phyloP scores from a whole-genome alignment of 2,888 invertebrate genomes.

The Cryptus viduatorius region DNA sequence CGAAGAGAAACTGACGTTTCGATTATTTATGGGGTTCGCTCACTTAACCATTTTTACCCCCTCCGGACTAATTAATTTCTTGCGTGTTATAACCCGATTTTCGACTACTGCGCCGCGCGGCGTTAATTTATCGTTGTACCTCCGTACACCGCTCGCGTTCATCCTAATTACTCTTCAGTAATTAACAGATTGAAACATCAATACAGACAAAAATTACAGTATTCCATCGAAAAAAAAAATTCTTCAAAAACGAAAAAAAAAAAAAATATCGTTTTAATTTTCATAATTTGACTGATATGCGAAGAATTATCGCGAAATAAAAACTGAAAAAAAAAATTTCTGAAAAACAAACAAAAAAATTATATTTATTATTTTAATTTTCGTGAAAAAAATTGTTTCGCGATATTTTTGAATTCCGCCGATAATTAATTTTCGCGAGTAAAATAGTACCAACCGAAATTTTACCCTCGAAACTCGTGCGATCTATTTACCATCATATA shows the following conservation, averaged over 20 bases:
- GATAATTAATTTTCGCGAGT: no score
- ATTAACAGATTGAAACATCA: conserved; percentile 45
- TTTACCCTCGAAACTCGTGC: background rate
- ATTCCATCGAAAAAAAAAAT: no score
- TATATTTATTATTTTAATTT: no score
- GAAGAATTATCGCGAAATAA: no score
- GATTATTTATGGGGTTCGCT: conserved; percentile 64
- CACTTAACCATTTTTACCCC: conserved; percentile 17
- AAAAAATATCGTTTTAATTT: no score
- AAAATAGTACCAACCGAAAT: background rate
- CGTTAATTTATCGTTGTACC: conserved; percentile 39
- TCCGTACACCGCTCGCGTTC: background rate
- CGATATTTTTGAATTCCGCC: no score
- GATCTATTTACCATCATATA: background rate
- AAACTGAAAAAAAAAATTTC: no score
- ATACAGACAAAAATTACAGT: background rate
- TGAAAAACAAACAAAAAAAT: no score
- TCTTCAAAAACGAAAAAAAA: no score
- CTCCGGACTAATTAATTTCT: conserved; percentile 65
- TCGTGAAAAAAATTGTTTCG: no score
- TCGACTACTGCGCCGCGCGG: conserved; percentile 16
- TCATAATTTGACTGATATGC: no score
- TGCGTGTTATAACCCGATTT: conserved; percentile 51
- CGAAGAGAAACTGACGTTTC: conserved; percentile 58
- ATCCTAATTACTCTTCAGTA: conserved; percentile 17